Evolutionary conservation across 2,113 vertebrate species (phyloP).

Genomic region (Empidonax alnorum): DNA sequence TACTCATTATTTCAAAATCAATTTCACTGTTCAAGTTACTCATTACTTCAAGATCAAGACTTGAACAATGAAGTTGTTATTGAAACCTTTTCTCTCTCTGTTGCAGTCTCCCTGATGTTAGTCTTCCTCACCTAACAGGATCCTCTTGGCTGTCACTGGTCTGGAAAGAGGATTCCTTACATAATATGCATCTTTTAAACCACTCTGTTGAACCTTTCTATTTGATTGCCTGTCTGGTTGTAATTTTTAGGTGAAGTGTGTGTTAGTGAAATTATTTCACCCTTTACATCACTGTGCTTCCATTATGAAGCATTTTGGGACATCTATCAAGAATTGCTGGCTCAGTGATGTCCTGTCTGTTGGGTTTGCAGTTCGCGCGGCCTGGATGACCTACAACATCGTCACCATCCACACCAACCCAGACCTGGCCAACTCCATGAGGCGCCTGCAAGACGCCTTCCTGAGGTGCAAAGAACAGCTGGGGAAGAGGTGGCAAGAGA

Average conservation of each 20-base stretch:
- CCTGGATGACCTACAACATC: slow-evolving; percentile 85
- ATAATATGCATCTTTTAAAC: background rate
- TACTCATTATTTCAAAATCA: background rate
- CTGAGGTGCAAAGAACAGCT: slow-evolving; percentile 79
- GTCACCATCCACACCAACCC: slow-evolving; percentile 80
- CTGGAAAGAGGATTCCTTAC: background rate
- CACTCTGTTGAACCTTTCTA: background rate
- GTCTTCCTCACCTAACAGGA: background rate
- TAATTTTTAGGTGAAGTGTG: background rate
- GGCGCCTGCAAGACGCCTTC: slow-evolving; percentile 73
- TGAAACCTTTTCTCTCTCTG: background rate
- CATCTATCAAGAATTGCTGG: background rate
- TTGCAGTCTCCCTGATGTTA: background rate
- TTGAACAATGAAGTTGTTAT: background rate
- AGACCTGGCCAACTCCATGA: slow-evolving; percentile 68
- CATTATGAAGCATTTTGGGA: background rate
- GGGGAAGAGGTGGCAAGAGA: slow-evolving; percentile 70
- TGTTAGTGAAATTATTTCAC: too few species aligned
- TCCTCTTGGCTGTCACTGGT: background rate
- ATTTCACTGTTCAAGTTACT: background rate
- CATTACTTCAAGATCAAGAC: background rate
- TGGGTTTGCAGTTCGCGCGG: slow-evolving; percentile 78
- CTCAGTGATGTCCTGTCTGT: background rate
- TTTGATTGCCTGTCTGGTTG: background rate
- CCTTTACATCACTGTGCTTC: too few species aligned